These are phyloP conservation scores for Cricetomys ansorgei DNA, from an alignment of 2,113 vertebrate species.

Conservation along the genomic window DNA sequence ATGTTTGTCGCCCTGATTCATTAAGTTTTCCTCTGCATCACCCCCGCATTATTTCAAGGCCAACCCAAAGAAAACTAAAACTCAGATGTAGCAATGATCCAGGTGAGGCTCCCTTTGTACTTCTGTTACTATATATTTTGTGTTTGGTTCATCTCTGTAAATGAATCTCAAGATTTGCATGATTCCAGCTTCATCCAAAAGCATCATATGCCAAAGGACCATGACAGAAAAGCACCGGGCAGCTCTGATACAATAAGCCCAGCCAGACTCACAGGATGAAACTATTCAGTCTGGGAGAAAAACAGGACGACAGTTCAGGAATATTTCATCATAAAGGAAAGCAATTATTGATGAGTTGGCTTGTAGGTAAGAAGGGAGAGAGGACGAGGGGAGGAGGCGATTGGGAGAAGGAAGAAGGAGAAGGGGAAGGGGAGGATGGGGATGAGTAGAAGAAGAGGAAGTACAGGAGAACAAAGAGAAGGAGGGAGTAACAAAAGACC, in stretches of 20 bases:
- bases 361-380: not conserved
- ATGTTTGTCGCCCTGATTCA: not conserved
- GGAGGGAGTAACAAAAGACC: not conserved
- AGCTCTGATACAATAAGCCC: not conserved
- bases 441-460: not conserved
- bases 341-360: not conserved
- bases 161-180: not conserved
- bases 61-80: not conserved
- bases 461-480: not conserved
- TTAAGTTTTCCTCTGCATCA: not conserved
- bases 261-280: not conserved
- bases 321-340: constrained; percentile 33
- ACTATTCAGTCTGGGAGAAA: not conserved
- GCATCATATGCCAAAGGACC: not conserved
- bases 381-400: not conserved
- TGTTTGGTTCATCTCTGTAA: not conserved
- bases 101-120: not conserved
- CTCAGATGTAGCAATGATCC: not conserved
- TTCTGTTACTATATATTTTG: not conserved
- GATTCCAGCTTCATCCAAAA: not conserved
- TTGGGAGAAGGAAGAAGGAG: not conserved
- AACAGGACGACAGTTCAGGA: not conserved
- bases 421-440: not conserved
- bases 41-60: not conserved
- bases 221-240: not conserved